A percentile compares a stretch with the other conserved stretches of the same genome.
Evolutionary conservation across 2,888 invertebrate genomes (phyloP).

Genomic region (Hemistola chrysoprasaria): DNA sequence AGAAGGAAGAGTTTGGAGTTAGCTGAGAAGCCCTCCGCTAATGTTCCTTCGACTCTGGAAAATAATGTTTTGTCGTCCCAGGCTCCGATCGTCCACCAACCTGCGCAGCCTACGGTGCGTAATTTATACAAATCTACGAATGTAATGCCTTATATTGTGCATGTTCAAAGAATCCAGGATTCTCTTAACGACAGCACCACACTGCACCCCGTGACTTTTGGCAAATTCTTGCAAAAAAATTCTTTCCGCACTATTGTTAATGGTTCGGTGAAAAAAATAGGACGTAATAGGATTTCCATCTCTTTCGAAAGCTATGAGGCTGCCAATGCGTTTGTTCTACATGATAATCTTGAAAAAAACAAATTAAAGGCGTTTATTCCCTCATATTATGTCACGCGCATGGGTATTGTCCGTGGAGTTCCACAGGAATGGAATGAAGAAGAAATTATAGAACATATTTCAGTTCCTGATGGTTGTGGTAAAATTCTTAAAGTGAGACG

Average conservation of each 20-base stretch:
- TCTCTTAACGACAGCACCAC: background rate
- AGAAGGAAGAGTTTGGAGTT: too few species aligned
- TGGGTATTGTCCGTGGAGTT: background rate
- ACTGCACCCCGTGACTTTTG: constrained; percentile 5
- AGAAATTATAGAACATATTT: background rate
- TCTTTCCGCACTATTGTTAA: background rate
- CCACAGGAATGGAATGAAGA: constrained; percentile 1
- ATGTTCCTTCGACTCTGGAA: too few species aligned
- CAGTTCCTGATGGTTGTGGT: constrained; percentile 2
- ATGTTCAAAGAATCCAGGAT: background rate
- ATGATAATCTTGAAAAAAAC: background rate
- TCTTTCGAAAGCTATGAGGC: background rate
- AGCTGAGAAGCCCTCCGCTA: too few species aligned
- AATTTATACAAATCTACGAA: too few species aligned
- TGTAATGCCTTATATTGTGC: constrained; percentile 1
- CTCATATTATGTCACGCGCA: background rate
- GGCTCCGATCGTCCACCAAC: too few species aligned
- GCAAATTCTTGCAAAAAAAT: background rate
- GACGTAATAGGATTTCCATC: background rate
- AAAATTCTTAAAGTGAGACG: constrained; percentile 5
- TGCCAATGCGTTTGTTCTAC: background rate
- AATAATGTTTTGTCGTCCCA: too few species aligned
- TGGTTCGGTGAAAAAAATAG: constrained; percentile 1
- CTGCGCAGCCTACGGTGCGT: too few species aligned
- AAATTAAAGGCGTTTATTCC: background rate